phyloP scores from a whole-genome alignment of 2,888 invertebrate species.

The Pimpla rufipes region DNA sequence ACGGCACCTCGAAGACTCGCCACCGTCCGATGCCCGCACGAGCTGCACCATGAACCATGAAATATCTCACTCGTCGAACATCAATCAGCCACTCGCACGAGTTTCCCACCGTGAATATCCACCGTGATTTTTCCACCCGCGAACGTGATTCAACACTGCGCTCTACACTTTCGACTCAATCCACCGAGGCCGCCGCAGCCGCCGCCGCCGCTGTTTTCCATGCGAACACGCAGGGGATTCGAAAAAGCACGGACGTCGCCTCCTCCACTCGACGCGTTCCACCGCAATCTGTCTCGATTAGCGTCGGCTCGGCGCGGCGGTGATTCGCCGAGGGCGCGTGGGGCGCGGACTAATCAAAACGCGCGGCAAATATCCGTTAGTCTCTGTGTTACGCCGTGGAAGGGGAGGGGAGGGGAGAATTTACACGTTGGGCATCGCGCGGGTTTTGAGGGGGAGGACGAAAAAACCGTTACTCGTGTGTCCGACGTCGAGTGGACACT shows the following conservation, averaged over 20 bases:
- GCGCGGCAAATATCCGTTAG: no score
- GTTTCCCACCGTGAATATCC: background rate
- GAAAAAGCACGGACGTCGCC: background rate
- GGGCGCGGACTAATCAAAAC: no score
- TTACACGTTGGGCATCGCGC: background rate
- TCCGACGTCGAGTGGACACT: no score
- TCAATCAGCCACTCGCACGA: conserved; percentile 17
- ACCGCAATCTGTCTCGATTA: background rate
- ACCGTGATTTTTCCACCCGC: background rate
- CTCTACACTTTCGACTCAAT: no score
- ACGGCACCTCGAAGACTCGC: conserved; percentile 22
- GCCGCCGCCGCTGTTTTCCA: background rate
- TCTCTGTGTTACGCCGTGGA: no score
- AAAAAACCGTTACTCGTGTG: no score
- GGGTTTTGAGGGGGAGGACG: no score
- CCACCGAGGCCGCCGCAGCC: no score
- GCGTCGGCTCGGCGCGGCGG: background rate
- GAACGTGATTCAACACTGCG: background rate
- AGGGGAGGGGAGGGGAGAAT: no score
- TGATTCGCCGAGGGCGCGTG: no score
- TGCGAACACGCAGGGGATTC: background rate
- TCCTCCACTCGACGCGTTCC: no score
- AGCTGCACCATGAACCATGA: conserved; percentile 1
- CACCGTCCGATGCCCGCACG: conserved; percentile 20
- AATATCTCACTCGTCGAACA: conserved; percentile 41